Conservation (phyloP, 2,888 invertebrate genomes). For the Pandemis cinnamomeana region DNA sequence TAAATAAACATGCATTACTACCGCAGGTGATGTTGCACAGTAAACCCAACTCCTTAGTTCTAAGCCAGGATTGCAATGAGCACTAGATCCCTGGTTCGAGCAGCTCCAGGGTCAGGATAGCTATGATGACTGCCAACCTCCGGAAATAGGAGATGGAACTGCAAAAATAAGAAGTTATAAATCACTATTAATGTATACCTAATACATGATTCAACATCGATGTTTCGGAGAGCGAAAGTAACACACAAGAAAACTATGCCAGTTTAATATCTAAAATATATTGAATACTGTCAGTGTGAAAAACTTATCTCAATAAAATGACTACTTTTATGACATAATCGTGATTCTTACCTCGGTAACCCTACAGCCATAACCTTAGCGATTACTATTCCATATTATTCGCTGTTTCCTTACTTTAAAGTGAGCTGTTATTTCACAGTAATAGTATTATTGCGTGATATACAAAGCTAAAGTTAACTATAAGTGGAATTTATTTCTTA, state of each 20-base stretch:
- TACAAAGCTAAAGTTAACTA: conserved; percentile 7
- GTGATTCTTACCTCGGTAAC: background rate
- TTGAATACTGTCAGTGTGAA: background rate
- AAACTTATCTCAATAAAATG: background rate
- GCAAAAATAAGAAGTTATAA: too few relatives aligned
- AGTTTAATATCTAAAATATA: background rate
- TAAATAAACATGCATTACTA: too few relatives aligned
- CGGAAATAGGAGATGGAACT: too few relatives aligned
- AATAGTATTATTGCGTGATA: conserved; percentile 28
- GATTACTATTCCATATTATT: conserved; percentile 11
- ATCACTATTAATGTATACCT: too few relatives aligned
- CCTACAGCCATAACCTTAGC: conserved; percentile 1
- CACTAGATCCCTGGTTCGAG: too few relatives aligned
- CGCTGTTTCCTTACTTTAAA: conserved; percentile 15
- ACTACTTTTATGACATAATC: conserved; percentile 2
- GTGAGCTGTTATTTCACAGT: conserved; percentile 17
- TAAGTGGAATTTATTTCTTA: conserved; percentile 9
- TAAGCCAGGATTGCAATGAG: too few relatives aligned
- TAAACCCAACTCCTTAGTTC: too few relatives aligned
- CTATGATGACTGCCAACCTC: too few relatives aligned
- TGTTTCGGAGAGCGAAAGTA: too few relatives aligned
- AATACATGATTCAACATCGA: too few relatives aligned
- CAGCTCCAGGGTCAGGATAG: too few relatives aligned
- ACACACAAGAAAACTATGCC: background rate
- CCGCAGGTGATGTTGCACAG: too few relatives aligned